Evolutionary conservation across 2,113 vertebrate genomes (phyloP), one percentile per base, ranked within the genome.

Genomic region (Sakesphorus luctuosus): DNA sequence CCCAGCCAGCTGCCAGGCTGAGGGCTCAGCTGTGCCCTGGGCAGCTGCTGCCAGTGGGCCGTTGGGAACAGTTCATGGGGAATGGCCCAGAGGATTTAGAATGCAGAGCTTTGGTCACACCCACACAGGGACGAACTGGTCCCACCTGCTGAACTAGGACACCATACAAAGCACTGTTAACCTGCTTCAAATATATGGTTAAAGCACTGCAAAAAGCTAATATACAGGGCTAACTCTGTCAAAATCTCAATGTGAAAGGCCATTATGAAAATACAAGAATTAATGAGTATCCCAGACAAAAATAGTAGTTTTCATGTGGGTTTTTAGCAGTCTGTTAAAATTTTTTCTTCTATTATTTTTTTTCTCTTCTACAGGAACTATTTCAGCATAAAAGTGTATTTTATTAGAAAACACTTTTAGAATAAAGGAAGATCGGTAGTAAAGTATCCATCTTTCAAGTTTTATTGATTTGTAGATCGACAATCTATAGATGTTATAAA

Each of bases 331-430:
- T 40, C 40, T 43, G 14, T 16, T 33, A 33, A 53, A 52, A 69
- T 56, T 50, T 47, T 1, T 6, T 77, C 1, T 49, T 49, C 12
- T 49, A 3, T 49, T 49, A 3, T 3, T 16, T 31, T 67, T 28
- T 18, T 38, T 4, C 18, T 36, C 3, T 38, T 81, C 33, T 13
- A 50, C 4, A 18, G 5, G 5, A 47, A 26, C 31, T 82, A 19
- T 5, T 49, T 9, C 4, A 93, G 4, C 3, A 26, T 35, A 78
- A 31, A 56, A 73, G 2, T 3, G 11, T 0, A 0, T 84, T 3
- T 40, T 65, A 50, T 38, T 26, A 52, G 50, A 76, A 84, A 55
- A 12, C 2, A 3, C 21, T 84, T 15, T 40, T 50, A 23, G 2
- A 65, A 69, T 44, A 43, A 43, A 43, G 40, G 40, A 43, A 43